Conservation (phyloP, 2,888 invertebrate genomes). For the Drosophila fungiperda region DNA sequence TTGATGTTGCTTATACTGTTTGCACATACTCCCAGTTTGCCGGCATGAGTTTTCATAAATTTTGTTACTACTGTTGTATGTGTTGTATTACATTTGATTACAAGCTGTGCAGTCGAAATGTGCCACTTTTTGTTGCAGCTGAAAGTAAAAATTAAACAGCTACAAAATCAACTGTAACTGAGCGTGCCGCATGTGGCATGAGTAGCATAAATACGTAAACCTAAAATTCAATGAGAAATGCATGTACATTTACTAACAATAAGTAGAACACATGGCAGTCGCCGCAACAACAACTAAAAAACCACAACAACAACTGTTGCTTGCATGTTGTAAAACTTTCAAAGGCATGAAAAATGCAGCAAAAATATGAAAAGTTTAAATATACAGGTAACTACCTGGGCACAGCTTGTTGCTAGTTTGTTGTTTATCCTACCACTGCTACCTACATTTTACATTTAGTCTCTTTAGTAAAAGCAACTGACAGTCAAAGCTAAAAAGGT, state of each 20-base stretch:
- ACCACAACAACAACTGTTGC: constrained; percentile 40
- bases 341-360: constrained; percentile 56
- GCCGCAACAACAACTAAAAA: constrained; percentile 34
- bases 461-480: constrained; percentile 23
- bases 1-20: constrained; percentile 15
- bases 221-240: constrained; percentile 54
- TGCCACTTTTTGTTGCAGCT: constrained; percentile 70
- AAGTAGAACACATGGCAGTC: constrained; percentile 64
- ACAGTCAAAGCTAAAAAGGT: constrained; percentile 29
- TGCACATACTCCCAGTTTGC: constrained; percentile 36
- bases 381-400: constrained; percentile 63
- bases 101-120: constrained; percentile 75
- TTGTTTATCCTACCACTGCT: constrained; percentile 10
- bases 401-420: constrained; percentile 54
- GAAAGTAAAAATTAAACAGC: constrained; percentile 71
- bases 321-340: constrained; percentile 52
- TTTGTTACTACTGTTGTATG: constrained; percentile 25
- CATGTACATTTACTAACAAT: constrained; percentile 52
- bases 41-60: constrained; percentile 61
- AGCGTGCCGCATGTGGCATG: constrained; percentile 39
- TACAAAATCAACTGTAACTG: constrained; percentile 50
- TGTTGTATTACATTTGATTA: constrained; percentile 65
- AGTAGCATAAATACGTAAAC: constrained; percentile 67
- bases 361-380: constrained; percentile 68
- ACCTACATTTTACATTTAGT: constrained; percentile 30